A percentile compares a stretch with the other conserved stretches of the same genome.
Evolutionary conservation across 2,888 invertebrate genomes (phyloP).

Genomic region (Caenorhabditis afra): DNA sequence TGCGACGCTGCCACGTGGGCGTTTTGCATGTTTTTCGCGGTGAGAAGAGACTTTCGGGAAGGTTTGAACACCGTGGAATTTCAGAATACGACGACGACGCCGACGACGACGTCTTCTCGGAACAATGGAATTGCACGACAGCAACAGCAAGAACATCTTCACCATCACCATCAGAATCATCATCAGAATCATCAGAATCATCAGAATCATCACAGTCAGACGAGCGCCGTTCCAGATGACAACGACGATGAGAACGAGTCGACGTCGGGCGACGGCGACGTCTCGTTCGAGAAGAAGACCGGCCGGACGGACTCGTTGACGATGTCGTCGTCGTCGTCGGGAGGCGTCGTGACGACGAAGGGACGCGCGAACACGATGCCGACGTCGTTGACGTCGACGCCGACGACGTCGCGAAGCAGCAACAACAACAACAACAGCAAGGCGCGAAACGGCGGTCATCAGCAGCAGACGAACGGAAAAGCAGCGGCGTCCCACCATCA

Average conservation of each 20-base stretch:
- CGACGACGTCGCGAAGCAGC: constrained; percentile 22
- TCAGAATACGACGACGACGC: too few species aligned
- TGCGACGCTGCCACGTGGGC: constrained; percentile 35
- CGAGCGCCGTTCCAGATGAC: not conserved
- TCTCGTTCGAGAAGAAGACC: constrained; percentile 28
- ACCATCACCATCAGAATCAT: too few species aligned
- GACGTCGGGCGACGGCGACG: not conserved
- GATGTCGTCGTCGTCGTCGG: not conserved
- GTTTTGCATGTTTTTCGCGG: constrained; percentile 25
- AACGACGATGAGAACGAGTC: constrained; percentile 37
- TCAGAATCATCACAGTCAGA: not conserved
- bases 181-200: constrained; percentile 14
- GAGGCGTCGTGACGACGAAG: constrained; percentile 18
- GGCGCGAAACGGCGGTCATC: constrained; percentile 22
- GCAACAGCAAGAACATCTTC: too few species aligned
- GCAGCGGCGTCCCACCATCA: not conserved
- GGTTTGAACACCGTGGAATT: too few species aligned
- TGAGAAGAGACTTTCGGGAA: constrained; percentile 6
- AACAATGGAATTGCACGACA: too few species aligned
- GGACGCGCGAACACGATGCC: constrained; percentile 50
- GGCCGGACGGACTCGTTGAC: constrained; percentile 49
- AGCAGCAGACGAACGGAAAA: constrained; percentile 44
- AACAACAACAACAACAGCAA: constrained; percentile 30
- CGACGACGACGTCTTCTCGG: too few species aligned
- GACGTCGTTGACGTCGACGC: constrained; percentile 3